A percentile compares a stretch with the other conserved stretches of the same genome.
These are phyloP conservation scores for Scaptomyza montana DNA, from an alignment of 1,140 invertebrate genomes.

Conservation along the genomic window DNA sequence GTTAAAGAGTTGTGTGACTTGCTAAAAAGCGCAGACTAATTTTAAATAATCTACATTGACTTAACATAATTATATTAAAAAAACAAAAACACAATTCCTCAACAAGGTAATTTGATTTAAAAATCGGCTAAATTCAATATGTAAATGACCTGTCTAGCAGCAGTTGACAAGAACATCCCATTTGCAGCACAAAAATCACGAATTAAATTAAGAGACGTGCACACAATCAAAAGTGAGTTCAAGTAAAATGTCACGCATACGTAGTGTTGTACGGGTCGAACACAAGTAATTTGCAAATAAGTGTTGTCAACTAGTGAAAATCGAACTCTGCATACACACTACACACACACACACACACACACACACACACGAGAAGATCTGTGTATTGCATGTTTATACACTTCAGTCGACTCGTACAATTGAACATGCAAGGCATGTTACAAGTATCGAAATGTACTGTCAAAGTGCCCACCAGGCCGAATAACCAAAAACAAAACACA, in stretches of 20 bases:
- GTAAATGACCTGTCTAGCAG: not conserved
- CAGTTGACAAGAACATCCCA: not conserved
- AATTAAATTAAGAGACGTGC: slow-evolving; percentile 22
- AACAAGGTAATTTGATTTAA: no score
- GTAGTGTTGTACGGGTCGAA: slow-evolving; percentile 43
- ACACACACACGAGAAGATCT: slow-evolving; percentile 21
- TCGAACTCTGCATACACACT: no score
- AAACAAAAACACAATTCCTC: no score
- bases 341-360: slow-evolving; percentile 33
- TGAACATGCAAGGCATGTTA: slow-evolving; percentile 65
- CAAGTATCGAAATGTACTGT: slow-evolving; percentile 58
- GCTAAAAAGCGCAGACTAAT: no score
- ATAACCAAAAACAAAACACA: slow-evolving; percentile 45
- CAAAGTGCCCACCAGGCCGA: slow-evolving; percentile 40
- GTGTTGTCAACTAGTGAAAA: slow-evolving; percentile 62
- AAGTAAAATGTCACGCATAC: slow-evolving; percentile 22
- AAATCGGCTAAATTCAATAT: not conserved
- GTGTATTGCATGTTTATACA: slow-evolving; percentile 22
- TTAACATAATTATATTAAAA: no score
- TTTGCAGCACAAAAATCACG: slow-evolving; percentile 5
- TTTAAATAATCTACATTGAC: no score
- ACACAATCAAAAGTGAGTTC: slow-evolving; percentile 2
- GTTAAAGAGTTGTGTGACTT: no score
- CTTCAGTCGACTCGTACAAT: slow-evolving; percentile 31
- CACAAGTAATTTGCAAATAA: slow-evolving; percentile 73